These are phyloP conservation scores for Psittacula cyanocephala DNA, from an alignment of 2,113 vertebrate species.

Conservation along the genomic window DNA sequence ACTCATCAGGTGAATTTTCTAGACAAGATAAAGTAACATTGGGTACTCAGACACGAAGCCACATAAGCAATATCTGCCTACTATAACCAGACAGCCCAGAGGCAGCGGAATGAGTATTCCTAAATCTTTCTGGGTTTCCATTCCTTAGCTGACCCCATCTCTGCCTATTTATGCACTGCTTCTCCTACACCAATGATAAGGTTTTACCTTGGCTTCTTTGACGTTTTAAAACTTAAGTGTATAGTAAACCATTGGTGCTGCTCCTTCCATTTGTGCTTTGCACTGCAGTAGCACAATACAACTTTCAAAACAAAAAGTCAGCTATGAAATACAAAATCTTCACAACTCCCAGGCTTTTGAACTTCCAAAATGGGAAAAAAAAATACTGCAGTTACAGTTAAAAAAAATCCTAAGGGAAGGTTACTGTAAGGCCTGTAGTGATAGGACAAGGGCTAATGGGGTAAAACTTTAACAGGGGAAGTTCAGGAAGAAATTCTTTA, in stretches of 20 bases:
- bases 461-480: background rate
- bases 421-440: background rate
- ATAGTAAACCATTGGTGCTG: fast-evolving
- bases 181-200: background rate
- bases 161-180: background rate
- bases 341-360: background rate
- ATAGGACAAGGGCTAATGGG: background rate
- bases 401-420: background rate
- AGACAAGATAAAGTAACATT: background rate
- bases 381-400: background rate
- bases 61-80: background rate
- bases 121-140: background rate
- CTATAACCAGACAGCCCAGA: background rate
- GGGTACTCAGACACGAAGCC: background rate
- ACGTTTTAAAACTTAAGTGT: background rate
- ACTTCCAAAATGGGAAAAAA: background rate
- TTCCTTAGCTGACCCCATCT: background rate
- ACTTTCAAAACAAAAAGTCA: background rate
- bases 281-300: background rate
- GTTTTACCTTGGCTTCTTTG: background rate
- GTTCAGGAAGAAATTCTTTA: background rate
- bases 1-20: background rate
- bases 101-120: background rate
- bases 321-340: background rate
- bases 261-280: background rate